Conservation (phyloP, 2,113 vertebrate species). For the Paradisaea rubra region DNA sequence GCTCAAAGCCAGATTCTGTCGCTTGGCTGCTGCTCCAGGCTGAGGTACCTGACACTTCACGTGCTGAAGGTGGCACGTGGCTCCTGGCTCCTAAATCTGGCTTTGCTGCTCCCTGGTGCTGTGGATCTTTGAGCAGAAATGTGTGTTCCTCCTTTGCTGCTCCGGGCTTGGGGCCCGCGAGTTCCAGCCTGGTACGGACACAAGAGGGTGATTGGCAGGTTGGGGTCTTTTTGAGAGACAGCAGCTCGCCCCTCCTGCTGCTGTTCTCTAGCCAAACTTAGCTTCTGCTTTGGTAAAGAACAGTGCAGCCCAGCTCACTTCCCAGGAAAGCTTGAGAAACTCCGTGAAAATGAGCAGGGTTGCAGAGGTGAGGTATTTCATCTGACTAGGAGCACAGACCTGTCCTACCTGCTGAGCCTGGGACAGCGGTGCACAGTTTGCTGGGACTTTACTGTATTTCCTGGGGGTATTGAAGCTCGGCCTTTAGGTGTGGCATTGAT, state of each 20-base stretch:
- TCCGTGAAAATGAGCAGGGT: background rate
- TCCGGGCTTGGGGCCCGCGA: accelerated
- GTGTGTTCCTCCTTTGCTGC: background rate
- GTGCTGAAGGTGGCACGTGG: background rate
- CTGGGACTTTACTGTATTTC: background rate
- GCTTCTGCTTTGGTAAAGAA: background rate
- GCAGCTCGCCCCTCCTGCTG: background rate
- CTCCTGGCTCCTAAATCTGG: background rate
- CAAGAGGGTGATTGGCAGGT: background rate
- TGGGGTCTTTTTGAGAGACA: background rate
- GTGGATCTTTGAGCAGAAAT: background rate
- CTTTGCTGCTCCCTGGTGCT: background rate
- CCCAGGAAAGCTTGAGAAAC: background rate
- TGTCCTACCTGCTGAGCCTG: background rate
- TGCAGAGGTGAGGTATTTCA: background rate
- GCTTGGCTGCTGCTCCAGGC: background rate
- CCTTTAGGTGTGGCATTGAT: accelerated
- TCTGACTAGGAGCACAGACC: background rate
- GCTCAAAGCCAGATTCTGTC: background rate
- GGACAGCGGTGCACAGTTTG: background rate
- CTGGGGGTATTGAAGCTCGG: accelerated
- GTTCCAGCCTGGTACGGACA: background rate
- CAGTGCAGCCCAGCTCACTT: background rate
- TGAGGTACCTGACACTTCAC: background rate
- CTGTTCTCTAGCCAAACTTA: background rate